Evolutionary conservation across 2,797 vertebrate species (phyloP), one percentile per base, ranked within the genome.

Genomic region (Syndactyla subalaris): DNA sequence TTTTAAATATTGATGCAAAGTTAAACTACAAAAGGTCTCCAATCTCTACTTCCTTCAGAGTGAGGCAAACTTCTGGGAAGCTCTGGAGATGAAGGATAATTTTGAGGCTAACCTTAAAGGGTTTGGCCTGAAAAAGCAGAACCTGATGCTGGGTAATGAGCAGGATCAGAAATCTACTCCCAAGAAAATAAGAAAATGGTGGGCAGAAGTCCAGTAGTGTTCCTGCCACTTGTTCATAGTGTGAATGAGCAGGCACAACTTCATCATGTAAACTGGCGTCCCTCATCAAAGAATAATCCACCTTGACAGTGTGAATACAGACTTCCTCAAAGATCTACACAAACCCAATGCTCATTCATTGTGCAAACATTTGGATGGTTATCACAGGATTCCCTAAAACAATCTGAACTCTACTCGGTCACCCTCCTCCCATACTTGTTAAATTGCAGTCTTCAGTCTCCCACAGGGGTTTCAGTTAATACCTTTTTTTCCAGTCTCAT

Each of bases 331-430:
- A 79, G 52, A 46, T 36, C 57, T 51, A 20, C 17, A 45, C n/a
- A 67, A 52, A 9, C 3, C 2, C 21, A 52, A 8, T 1, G 2
- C 7, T 48, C 39, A n/a, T 46, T 65, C 4, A 3, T 3, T 32
- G 10, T 55, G 30, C 27, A 63, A 76, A 12, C 5, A 57, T 73
- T 36, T 43, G 23, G 27, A 58, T 22, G 57, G 22, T 51, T 27
- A 87, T 2, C 1, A 4, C 10, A 79, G 23, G 16, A 43, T 39
- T 36, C 22, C 22, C 27, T 77, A 43, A 70, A 67, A 78, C 45
- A 43, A 26, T 16, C 20, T 36, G n/a, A 92, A 51, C 5, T 49
- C 39, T 51, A 16, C 30, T 49, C 24, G 48, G 15, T 6, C 8
- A 54, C 7, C 0, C 1, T 68, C 3, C 7, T 85, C 4, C 24